phyloP scores from a whole-genome alignment of 2,888 invertebrate genomes.

The Andrena bucephala region DNA sequence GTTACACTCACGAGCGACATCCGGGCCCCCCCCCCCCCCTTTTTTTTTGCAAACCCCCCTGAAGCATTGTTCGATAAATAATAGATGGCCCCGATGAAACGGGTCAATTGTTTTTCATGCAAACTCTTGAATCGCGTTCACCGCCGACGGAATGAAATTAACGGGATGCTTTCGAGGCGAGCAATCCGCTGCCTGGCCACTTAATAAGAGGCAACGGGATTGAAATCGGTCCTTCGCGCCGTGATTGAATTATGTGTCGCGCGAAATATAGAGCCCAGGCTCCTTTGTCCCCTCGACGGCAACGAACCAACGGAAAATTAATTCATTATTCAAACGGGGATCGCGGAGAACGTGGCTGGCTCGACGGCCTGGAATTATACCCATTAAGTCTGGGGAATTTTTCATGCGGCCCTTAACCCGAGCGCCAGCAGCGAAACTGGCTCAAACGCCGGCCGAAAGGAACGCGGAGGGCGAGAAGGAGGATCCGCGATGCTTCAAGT shows the following conservation, averaged over 20 bases:
- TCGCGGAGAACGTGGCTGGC: constrained; percentile 15
- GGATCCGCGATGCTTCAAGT: constrained; percentile 31
- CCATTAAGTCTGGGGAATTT: constrained; percentile 53
- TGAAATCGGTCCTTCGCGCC: not conserved
- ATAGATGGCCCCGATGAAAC: constrained; percentile 29
- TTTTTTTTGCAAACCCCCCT: not conserved
- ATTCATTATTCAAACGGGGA: constrained; percentile 55
- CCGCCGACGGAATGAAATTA: constrained; percentile 27
- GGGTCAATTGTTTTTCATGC: constrained; percentile 45
- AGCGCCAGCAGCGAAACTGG: constrained; percentile 58
- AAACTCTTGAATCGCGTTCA: not conserved
- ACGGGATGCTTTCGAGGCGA: constrained; percentile 29
- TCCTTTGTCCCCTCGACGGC: not conserved
- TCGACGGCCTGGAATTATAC: constrained; percentile 50
- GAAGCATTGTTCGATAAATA: constrained; percentile 36
- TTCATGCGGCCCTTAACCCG: constrained; percentile 47
- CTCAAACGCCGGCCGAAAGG: constrained; percentile 9
- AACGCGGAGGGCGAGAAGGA: not conserved
- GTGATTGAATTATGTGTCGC: constrained; percentile 2
- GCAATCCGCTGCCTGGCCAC: constrained; percentile 9
- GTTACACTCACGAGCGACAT: constrained; percentile 45
- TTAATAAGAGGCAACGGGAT: constrained; percentile 6
- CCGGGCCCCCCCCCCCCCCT: not conserved
- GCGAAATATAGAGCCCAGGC: not conserved
- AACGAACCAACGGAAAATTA: constrained; percentile 43